Conservation (phyloP, 2,797 vertebrate genomes). For the Silurus lanzhouensis region DNA sequence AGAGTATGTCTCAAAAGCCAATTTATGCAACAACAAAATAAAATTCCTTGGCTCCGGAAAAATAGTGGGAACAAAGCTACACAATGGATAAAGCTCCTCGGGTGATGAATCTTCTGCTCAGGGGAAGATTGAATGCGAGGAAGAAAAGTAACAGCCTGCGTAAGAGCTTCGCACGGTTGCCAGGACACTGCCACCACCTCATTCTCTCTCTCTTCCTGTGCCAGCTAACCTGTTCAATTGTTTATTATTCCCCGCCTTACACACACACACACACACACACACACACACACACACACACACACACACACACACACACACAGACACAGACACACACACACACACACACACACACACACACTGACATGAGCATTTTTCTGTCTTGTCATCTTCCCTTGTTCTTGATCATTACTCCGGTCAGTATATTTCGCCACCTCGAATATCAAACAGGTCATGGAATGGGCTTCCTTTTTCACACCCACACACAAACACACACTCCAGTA, state of each 20-base stretch:
- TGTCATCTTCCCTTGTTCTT: constrained; percentile 23
- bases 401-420: constrained; percentile 29
- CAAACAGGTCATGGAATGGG: background rate
- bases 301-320: too few species aligned
- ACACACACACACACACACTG: background rate
- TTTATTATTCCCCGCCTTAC: constrained; percentile 30
- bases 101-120: constrained; percentile 44
- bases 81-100: constrained; percentile 23
- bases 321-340: background rate
- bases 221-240: constrained; percentile 48
- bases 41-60: background rate
- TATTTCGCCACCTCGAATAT: constrained; percentile 27
- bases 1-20: background rate
- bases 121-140: constrained; percentile 42
- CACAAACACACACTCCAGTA: background rate
- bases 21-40: background rate
- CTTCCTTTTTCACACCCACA: background rate
- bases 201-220: constrained; percentile 29
- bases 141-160: constrained; percentile 39
- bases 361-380: constrained; percentile 11
- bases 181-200: constrained; percentile 45
- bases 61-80: background rate
- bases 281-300: background rate
- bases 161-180: constrained; percentile 50
- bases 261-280: background rate